Conservation (phyloP, 2,797 vertebrate genomes). For the Halcyon leucocephala region DNA sequence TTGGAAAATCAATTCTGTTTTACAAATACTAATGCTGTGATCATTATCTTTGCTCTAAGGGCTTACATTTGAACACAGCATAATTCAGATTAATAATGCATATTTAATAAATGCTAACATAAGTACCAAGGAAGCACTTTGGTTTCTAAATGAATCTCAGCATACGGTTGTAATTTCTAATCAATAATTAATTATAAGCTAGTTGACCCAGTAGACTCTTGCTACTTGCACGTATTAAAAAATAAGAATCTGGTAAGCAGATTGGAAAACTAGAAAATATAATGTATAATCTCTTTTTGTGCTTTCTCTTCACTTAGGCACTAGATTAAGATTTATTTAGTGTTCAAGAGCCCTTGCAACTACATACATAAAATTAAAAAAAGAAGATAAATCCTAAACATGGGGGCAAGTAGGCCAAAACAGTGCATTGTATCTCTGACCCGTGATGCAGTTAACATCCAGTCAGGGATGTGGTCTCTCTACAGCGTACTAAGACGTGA, state of each 20-base stretch:
- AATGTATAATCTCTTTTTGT: conserved; percentile 30
- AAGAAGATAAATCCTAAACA: background rate
- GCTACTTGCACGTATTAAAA: conserved; percentile 20
- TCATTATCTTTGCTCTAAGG: conserved; percentile 62
- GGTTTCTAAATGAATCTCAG: conserved; percentile 54
- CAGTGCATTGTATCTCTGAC: background rate
- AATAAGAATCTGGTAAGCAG: conserved; percentile 36
- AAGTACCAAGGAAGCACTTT: conserved; percentile 51
- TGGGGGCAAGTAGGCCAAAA: background rate
- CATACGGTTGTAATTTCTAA: conserved; percentile 44
- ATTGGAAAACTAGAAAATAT: conserved; percentile 15
- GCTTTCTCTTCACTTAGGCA: background rate
- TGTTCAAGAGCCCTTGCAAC: background rate
- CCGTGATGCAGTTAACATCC: no score
- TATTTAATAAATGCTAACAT: conserved; percentile 67
- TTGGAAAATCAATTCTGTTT: conserved; percentile 66
- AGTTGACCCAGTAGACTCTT: conserved; percentile 57
- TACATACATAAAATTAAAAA: background rate
- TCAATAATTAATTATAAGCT: conserved; percentile 76
- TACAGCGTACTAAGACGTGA: background rate
- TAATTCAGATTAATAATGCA: conserved; percentile 71
- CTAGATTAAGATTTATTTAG: conserved; percentile 4
- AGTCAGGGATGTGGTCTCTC: background rate
- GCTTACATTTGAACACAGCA: conserved; percentile 56
- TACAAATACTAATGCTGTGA: conserved; percentile 57